phyloP scores from a whole-genome alignment of 2,797 vertebrate species.

The Gallinago solitaria region DNA sequence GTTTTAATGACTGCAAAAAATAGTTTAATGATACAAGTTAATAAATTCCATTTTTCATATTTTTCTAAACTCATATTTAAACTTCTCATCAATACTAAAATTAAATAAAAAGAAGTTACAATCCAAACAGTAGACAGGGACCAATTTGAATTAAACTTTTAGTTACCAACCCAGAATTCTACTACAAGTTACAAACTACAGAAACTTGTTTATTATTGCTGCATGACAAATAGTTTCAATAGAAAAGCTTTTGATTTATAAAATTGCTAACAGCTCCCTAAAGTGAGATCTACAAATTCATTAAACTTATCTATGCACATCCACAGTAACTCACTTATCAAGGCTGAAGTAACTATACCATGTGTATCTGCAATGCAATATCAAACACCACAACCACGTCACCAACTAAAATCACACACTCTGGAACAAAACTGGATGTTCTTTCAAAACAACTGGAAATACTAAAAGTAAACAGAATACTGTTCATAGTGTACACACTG shows the following conservation, averaged over 20 bases:
- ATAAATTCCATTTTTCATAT: background rate
- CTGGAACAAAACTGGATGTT: background rate
- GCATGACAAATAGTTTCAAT: constrained; percentile 31
- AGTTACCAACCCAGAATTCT: constrained; percentile 41
- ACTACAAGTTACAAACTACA: constrained; percentile 43
- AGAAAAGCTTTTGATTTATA: constrained; percentile 8
- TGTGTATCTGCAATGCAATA: background rate
- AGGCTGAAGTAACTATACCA: background rate
- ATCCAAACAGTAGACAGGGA: background rate
- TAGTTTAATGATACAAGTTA: constrained; percentile 11
- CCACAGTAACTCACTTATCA: background rate
- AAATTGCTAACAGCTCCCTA: constrained; percentile 13
- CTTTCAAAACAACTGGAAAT: background rate
- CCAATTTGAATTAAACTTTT: constrained; percentile 23
- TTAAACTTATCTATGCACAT: background rate
- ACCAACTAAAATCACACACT: background rate
- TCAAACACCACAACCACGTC: background rate
- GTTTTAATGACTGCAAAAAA: background rate
- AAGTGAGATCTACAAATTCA: constrained; percentile 31
- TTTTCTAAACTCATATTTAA: background rate
- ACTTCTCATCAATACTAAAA: background rate
- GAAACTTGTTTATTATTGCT: constrained; percentile 30
- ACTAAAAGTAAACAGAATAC: background rate
- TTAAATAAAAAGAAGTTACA: background rate
- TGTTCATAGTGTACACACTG: background rate